These are phyloP conservation scores for Steatocranus sp. DNA, from an alignment of 2,797 vertebrate species.

Conservation along the genomic window DNA sequence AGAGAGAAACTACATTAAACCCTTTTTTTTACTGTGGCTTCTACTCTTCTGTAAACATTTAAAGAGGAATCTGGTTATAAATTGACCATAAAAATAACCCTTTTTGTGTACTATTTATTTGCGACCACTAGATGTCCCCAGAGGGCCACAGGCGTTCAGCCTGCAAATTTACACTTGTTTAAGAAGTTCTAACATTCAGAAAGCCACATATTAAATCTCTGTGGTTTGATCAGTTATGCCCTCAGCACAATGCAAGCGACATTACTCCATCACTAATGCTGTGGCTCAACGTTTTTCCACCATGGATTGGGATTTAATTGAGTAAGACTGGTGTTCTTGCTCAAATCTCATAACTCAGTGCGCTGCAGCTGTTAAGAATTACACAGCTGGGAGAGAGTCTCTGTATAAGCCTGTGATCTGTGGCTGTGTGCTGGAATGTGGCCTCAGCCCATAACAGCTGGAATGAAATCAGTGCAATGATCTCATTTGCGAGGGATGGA, in stretches of 20 bases:
- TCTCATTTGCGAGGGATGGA: slow-evolving; percentile 48
- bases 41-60: neutral
- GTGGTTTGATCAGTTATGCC: neutral
- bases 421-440: slow-evolving; percentile 36
- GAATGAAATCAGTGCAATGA: slow-evolving; percentile 50
- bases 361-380: slow-evolving; percentile 51
- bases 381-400: slow-evolving; percentile 38
- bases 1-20: neutral
- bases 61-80: neutral
- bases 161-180: neutral
- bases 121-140: slow-evolving; percentile 49
- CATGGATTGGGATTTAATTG: slow-evolving; percentile 8
- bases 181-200: neutral
- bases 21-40: neutral
- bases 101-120: neutral
- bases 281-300: neutral
- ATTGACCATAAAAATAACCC: neutral
- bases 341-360: slow-evolving; percentile 26
- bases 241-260: neutral
- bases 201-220: neutral
- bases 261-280: neutral
- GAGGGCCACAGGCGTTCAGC: neutral
- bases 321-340: slow-evolving; percentile 10
- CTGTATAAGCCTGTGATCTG: slow-evolving; percentile 19
- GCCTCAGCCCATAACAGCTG: slow-evolving; percentile 52